A percentile compares a stretch with the other conserved stretches of the same genome.
Evolutionary conservation across 35 echinoderm and acorn worm genomes (phyloP).

Genomic region (Strongylocentrotus purpuratus): DNA sequence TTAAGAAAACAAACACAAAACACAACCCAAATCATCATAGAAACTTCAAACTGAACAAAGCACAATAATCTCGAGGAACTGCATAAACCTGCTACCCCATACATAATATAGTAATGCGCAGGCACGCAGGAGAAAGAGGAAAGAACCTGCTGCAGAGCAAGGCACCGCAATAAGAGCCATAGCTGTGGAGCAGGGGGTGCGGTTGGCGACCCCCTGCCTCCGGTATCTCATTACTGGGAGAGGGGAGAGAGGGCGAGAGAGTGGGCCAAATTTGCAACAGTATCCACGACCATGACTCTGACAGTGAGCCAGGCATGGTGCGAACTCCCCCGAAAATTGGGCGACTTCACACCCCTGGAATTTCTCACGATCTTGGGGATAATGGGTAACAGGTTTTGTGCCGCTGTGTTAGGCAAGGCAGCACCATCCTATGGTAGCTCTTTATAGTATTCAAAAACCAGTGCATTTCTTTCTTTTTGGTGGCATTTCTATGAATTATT

Average conservation of each 20-base stretch:
- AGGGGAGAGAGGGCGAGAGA: conserved; percentile 33
- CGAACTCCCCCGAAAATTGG: background rate
- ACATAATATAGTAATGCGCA: background rate
- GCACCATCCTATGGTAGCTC: too few species aligned
- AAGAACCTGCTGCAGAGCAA: background rate
- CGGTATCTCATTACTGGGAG: conserved; percentile 10
- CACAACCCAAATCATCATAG: background rate
- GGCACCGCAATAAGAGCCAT: background rate
- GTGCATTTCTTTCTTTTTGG: too few species aligned
- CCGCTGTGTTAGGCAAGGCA: too few species aligned
- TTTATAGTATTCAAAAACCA: too few species aligned
- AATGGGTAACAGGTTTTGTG: background rate
- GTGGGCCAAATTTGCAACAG: conserved; percentile 40
- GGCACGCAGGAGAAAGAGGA: background rate
- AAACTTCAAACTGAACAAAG: background rate
- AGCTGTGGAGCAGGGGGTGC: background rate
- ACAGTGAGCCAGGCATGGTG: background rate
- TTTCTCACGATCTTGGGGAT: background rate
- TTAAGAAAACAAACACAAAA: too few species aligned
- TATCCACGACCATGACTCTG: conserved; percentile 33
- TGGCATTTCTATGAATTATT: too few species aligned
- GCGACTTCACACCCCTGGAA: background rate
- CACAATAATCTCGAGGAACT: background rate
- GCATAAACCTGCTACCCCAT: background rate
- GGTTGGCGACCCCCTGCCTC: conserved; percentile 17